Evolutionary conservation across 2,797 vertebrate genomes (phyloP).

Genomic region (Danionella dracula): DNA sequence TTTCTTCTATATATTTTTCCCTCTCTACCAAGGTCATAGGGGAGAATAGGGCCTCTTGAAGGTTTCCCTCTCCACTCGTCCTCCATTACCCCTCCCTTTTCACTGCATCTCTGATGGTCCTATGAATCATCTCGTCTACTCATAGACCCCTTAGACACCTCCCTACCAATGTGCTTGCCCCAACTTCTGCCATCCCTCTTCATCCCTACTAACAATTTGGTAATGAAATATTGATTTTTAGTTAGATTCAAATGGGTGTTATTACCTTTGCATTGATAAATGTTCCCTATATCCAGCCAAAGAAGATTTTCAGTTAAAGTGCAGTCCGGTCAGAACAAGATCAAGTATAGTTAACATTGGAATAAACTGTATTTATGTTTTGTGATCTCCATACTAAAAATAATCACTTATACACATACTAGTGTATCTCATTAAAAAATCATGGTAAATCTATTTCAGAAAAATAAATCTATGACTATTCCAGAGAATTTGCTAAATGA

Average conservation of each 20-base stretch:
- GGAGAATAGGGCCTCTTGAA: constrained; percentile 71
- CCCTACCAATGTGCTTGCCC: constrained; percentile 83
- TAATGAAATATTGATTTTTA: constrained; percentile 99
- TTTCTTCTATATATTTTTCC: constrained; percentile 76
- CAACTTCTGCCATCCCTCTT: constrained; percentile 99
- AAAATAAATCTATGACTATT: no score
- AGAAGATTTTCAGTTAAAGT: constrained; percentile 83
- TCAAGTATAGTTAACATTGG: constrained; percentile 64
- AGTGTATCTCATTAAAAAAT: no score
- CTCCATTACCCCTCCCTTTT: constrained; percentile 66
- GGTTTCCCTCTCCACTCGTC: constrained; percentile 69
- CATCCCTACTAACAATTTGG: constrained; percentile 99
- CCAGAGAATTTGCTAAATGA: no score
- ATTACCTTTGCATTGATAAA: constrained; percentile 99
- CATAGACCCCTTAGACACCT: constrained; percentile 91
- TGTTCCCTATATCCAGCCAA: constrained; percentile 73
- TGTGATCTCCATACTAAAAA: no score
- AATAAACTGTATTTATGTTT: not conserved
- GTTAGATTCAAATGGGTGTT: constrained; percentile 99
- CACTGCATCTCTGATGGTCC: constrained; percentile 77
- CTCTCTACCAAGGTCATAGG: constrained; percentile 85
- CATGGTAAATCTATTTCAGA: no score
- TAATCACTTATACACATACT: constrained; percentile 7
- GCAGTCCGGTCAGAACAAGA: constrained; percentile 67
- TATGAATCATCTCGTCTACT: constrained; percentile 99